Base-by-base conservation (phyloP, 1,140 invertebrate genomes). In the Listronotus bonariensis region DNA sequence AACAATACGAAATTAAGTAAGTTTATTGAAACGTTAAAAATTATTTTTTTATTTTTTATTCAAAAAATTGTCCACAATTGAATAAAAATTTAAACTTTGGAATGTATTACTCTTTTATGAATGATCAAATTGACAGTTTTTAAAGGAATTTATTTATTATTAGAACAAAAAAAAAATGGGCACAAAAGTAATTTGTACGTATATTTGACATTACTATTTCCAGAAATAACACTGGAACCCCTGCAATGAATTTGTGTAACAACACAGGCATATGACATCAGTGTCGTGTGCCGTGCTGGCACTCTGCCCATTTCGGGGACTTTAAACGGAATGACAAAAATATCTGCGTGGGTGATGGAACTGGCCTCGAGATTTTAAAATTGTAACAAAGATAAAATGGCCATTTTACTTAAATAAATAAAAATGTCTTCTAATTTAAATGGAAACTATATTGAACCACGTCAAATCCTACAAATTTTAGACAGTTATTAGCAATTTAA, bases 251-350 rank as follows among this genome's bases (percentile, higher is more conserved):
- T 48, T 48, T 20, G 18, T 48, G 18, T 48, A 20, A 20, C 45
- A 18, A 48, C 45, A 48, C 45, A 48, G 26, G 32, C 51, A 53
- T 53, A 53, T 53, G 51, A 53, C 51, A 53, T 53, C 51, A 53
- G 51, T 53, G 32, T 68, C 67, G 67, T 68, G 67, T 68, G 67
- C 67, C 67, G 32, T 54, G 12, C 41, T 65, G 63, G 67, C 56
- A 52, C 18, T 12, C 8, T 53, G 60, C 61, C 66, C 55, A 51
- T 52, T 49, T 45, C 51, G 20, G 45, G 54, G 40, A 17, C 38
- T 61, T 61, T 49, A 48, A 63, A 43, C 41, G 18, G 49, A 55
- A 68, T 54, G 61, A 53, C 51, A 53, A 68, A 68, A 68, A 68
- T 68, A 68, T 64, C 60, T 67, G 53, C 52, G 65, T 67, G 65